These are phyloP conservation scores for Penaeus indicus DNA, from an alignment of 1,140 invertebrate genomes.

Conservation along the genomic window DNA sequence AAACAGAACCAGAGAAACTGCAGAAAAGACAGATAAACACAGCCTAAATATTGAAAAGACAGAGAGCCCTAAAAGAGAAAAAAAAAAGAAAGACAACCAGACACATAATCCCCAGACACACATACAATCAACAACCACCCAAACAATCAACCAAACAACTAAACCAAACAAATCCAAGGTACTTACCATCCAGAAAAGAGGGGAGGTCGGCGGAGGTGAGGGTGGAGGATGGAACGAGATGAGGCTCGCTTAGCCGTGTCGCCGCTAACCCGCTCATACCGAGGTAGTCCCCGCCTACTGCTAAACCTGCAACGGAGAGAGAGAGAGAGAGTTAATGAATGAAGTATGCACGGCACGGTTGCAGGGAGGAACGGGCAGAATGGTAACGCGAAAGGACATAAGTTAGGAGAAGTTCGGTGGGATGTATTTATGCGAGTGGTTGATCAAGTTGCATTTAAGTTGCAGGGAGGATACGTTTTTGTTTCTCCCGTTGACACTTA, in stretches of 20 bases:
- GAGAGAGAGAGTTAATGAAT: slow-evolving; percentile 70
- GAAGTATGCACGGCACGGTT: slow-evolving; percentile 65
- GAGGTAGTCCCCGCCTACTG: slow-evolving; percentile 79
- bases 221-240: slow-evolving; percentile 79
- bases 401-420: background rate
- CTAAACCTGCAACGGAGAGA: slow-evolving; percentile 72
- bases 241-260: slow-evolving; percentile 74
- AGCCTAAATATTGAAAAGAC: too few relatives aligned
- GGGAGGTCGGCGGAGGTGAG: slow-evolving; percentile 73
- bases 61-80: background rate
- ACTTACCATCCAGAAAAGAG: slow-evolving; percentile 84
- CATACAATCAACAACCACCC: too few relatives aligned
- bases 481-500: too few relatives aligned
- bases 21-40: background rate
- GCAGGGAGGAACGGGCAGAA: background rate
- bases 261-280: slow-evolving; percentile 72
- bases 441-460: background rate
- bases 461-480: slow-evolving; percentile 40
- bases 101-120: too few relatives aligned
- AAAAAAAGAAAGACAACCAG: background rate
- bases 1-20: background rate
- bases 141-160: background rate
- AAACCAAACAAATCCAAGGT: background rate
- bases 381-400: background rate
- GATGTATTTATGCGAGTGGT: background rate